phyloP scores from a whole-genome alignment of 2,113 vertebrate genomes.

The Sus scrofa region T2T-Sscrofa CM000825.6:89216001-89216500 shows the following conservation, averaged over 20 bases:
- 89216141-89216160: neutral
- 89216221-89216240: too few relatives aligned
- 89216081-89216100: neutral
- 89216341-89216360: neutral
- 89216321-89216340: neutral
- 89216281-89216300: too few relatives aligned
- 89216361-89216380: neutral
- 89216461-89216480: neutral
- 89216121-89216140: neutral
- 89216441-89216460: neutral
- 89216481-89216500: neutral
- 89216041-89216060: neutral
- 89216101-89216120: neutral
- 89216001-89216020: neutral
- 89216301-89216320: neutral
- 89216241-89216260: rapidly evolving
- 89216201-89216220: neutral
- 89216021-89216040: neutral
- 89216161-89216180: neutral
- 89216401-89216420: neutral
- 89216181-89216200: neutral
- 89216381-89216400: neutral
- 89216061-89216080: too few relatives aligned
- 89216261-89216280: neutral
- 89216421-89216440: neutral